phyloP scores from a whole-genome alignment of 2,888 invertebrate genomes.

The Serrognathus titanus region DNA sequence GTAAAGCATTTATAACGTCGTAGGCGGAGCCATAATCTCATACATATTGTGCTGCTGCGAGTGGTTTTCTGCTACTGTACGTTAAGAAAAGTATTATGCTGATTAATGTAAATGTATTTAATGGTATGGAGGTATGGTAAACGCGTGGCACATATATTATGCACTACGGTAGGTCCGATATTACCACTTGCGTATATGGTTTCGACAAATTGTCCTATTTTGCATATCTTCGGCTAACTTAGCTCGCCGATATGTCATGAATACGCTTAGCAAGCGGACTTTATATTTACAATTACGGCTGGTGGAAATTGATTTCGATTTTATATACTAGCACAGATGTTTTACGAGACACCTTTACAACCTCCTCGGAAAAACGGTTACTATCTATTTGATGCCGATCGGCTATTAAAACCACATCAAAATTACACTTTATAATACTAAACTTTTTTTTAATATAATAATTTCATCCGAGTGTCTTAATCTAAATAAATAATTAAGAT shows the following conservation, averaged over 20 bases:
- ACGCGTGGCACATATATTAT: conserved; percentile 33
- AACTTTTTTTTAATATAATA: no score
- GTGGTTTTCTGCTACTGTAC: conserved; percentile 24
- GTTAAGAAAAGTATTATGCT: conserved; percentile 31
- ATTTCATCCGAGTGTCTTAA: no score
- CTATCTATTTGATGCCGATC: no score
- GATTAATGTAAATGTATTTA: conserved; percentile 34
- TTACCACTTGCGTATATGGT: conserved; percentile 5
- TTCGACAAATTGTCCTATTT: conserved; percentile 11
- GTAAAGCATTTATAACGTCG: conserved; percentile 5
- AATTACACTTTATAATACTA: no score
- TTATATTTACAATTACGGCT: not conserved
- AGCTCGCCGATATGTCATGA: not conserved
- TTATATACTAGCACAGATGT: no score
- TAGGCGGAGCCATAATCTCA: conserved; percentile 5
- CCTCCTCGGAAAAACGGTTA: no score
- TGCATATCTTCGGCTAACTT: conserved; percentile 3
- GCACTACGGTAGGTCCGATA: conserved; percentile 14
- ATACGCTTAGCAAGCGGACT: not conserved
- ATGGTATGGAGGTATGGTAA: conserved; percentile 31
- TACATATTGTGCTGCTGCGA: conserved; percentile 21
- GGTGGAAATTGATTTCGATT: no score
- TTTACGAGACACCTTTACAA: no score
- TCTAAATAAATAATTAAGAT: no score
- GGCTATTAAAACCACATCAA: no score